A percentile compares a stretch with the other conserved stretches of the same genome.
Evolutionary conservation across 2,113 vertebrate genomes (phyloP).

Genomic region (Camelus dromedarius): DNA sequence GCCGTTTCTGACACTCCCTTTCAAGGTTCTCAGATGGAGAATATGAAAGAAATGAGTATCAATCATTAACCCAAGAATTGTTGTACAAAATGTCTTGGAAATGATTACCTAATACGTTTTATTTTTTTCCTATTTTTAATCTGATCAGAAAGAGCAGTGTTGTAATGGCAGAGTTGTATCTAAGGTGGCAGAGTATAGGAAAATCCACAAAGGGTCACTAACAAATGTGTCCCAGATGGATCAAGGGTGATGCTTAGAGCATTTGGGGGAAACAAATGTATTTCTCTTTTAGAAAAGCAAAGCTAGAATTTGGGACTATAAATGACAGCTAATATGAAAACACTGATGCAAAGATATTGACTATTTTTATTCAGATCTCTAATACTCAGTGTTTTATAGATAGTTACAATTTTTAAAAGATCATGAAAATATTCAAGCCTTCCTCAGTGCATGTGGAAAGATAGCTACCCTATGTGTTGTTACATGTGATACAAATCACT

Average conservation of each 20-base stretch:
- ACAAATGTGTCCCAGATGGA: neutral
- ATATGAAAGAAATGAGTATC: neutral
- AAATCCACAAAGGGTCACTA: neutral
- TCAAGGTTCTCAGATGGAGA: neutral
- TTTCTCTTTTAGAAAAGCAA: slow-evolving; percentile 64
- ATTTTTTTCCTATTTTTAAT: neutral
- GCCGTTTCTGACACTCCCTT: neutral
- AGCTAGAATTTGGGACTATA: slow-evolving; percentile 20
- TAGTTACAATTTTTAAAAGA: slow-evolving; percentile 44
- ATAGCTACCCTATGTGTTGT: neutral
- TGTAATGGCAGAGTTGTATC: neutral
- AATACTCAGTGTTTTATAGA: neutral
- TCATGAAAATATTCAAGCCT: slow-evolving; percentile 59
- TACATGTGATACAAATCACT: neutral
- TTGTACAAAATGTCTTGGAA: slow-evolving; percentile 14
- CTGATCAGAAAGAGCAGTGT: neutral
- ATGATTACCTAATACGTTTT: neutral
- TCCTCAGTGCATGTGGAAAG: neutral
- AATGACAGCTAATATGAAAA: slow-evolving; percentile 33
- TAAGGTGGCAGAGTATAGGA: neutral
- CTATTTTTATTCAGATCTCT: slow-evolving; percentile 53
- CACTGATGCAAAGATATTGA: neutral
- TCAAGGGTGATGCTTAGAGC: neutral
- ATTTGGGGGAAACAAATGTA: neutral
- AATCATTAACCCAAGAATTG: neutral